Percentiles rank a stretch among this genome's conserved stretches.
Evolutionary conservation across 1,140 invertebrate species (phyloP).

Genomic region (Dolichoris vasculosae): DNA sequence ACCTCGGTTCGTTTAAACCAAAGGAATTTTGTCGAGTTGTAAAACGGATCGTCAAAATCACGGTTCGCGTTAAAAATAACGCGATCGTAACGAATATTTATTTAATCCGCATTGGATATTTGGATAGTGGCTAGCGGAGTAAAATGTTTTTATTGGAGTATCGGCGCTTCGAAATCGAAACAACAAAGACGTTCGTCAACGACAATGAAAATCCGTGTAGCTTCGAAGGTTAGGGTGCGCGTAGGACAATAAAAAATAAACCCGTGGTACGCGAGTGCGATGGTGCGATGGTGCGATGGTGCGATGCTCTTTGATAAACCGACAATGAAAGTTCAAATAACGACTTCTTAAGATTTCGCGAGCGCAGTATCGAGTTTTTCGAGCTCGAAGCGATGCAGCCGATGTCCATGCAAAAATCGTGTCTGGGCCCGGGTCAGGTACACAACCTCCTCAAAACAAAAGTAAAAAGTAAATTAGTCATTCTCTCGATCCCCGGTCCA

Average conservation of each 20-base stretch:
- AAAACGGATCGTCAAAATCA: no score
- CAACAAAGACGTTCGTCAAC: no score
- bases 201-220: no score
- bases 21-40: not conserved
- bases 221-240: no score
- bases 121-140: no score
- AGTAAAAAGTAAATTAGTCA: slow-evolving; percentile 14
- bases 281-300: no score
- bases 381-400: not conserved
- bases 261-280: not conserved
- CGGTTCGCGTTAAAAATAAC: no score
- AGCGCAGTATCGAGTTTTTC: not conserved
- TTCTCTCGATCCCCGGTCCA: not conserved
- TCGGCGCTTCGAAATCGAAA: no score
- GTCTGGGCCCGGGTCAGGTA: not conserved
- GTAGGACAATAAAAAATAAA: not conserved
- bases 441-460: slow-evolving; percentile 9
- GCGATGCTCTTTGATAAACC: no score
- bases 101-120: no score
- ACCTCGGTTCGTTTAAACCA: not conserved
- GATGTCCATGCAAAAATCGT: not conserved
- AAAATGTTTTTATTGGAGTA: no score
- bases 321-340: not conserved
- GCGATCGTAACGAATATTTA: no score
- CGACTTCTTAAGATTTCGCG: not conserved